Base-by-base conservation (phyloP, 1,140 invertebrate genomes). In the Hycleus cichorii region DNA sequence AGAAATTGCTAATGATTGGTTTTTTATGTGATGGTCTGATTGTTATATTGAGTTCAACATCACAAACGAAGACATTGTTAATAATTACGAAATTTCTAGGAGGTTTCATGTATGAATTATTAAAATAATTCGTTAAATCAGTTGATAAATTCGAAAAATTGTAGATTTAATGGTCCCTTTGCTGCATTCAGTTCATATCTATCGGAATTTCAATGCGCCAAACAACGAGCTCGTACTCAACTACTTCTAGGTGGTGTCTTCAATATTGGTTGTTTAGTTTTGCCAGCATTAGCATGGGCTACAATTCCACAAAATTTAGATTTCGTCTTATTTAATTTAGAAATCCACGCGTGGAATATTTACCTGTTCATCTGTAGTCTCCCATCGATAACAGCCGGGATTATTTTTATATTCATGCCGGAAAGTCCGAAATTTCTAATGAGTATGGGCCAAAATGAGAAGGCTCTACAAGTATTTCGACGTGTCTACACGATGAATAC, bases 381-480 rank as follows among this genome's bases (percentile, higher is more conserved):
- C 27, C 85, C 89, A 3, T 82, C 82, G n/a, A 64, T 90, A 0
- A 59, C 85, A 3, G 81, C 83, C 5, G 81, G 80, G 1, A 46
- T 82, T 8, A 72, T 80, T 0, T 79, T 89, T 48, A 74, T 80
- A 43, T 64, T 64, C 39, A 24, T 58, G 27, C 84, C 87, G 1
- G 90, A 91, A 69, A 90, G 87, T 67, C 89, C 89, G 4, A 90
- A 90, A 71, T 91, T 87, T 70, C 73, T 90, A 0, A 86, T 91
- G 80, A 82, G 83, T 0, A 76, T 81, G 62, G 84, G 85, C 49
- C 77, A 81, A 49, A 85, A 84, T 56, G 75, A 81, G 0, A 84
- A 87, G 60, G 85, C 87, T 2, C 65, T 87, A 43, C 55, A 74
- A 39, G 74, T 86, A 3, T 83, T 87, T 52, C 66, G 67, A 38